phyloP scores from a whole-genome alignment of 2,797 vertebrate species.

The Pipistrellus pipistrellus region DNA sequence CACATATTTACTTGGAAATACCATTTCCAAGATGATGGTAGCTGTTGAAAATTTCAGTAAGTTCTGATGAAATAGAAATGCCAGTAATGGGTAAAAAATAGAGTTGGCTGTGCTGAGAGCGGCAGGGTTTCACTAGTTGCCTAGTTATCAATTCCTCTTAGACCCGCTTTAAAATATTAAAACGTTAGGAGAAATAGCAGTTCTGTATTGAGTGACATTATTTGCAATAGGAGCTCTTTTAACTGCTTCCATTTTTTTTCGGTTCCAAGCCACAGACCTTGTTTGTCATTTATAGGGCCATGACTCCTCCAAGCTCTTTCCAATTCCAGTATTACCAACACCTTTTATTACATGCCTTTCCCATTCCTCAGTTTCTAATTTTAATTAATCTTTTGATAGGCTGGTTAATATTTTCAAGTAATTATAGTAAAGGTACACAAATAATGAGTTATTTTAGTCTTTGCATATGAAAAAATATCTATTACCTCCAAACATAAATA shows the following conservation, averaged over 20 bases:
- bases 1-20: conserved; percentile 72
- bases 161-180: background rate
- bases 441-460: background rate
- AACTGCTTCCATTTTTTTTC: background rate
- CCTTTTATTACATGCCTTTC: background rate
- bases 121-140: background rate
- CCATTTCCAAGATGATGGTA: conserved; percentile 47
- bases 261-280: background rate
- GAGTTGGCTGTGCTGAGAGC: background rate
- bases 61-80: conserved; percentile 52
- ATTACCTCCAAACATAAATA: background rate
- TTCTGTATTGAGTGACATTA: background rate
- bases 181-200: background rate
- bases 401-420: conserved; percentile 35
- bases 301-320: background rate
- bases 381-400: conserved; percentile 20
- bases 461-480: background rate
- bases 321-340: background rate
- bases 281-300: background rate
- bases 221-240: background rate
- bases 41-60: conserved; percentile 51
- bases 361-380: background rate
- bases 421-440: background rate
- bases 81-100: background rate
- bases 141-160: background rate